Conservation (phyloP, 2,888 invertebrate species). For the Hypsopygia costalis region DNA sequence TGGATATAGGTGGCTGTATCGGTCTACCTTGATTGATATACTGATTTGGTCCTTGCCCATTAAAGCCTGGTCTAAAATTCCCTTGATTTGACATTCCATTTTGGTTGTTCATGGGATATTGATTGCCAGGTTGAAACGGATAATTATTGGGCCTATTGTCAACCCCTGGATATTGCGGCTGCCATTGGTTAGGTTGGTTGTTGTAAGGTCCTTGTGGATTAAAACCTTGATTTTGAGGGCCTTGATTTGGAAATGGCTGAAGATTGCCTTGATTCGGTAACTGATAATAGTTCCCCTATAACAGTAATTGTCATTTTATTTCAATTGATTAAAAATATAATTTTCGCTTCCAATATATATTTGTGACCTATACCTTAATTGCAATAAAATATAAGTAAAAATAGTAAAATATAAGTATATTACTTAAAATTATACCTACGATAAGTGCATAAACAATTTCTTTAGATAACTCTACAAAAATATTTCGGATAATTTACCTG, state of each 20-base stretch:
- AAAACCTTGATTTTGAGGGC: slow-evolving; percentile 9
- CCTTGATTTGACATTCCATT: slow-evolving; percentile 1
- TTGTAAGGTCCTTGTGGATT: slow-evolving; percentile 14
- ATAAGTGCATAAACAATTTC: too few species aligned
- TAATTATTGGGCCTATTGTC: slow-evolving; percentile 10
- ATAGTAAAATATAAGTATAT: too few species aligned
- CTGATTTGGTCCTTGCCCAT: slow-evolving; percentile 8
- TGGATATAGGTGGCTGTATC: background rate
- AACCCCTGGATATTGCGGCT: slow-evolving; percentile 16
- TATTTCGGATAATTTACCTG: too few species aligned
- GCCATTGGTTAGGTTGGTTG: slow-evolving; percentile 10
- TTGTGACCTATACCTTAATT: too few species aligned
- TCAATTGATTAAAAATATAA: too few species aligned
- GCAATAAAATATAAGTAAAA: too few species aligned
- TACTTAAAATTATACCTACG: too few species aligned
- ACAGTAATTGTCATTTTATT: background rate
- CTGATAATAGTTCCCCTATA: slow-evolving; percentile 11
- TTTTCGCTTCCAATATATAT: too few species aligned
- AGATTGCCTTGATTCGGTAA: slow-evolving; percentile 18
- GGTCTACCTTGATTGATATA: slow-evolving; percentile 3
- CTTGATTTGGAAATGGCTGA: slow-evolving; percentile 10
- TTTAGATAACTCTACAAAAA: too few species aligned
- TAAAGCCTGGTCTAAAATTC: background rate
- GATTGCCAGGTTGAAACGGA: slow-evolving; percentile 12
- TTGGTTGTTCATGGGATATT: slow-evolving; percentile 7